Percentiles rank a stretch among this genome's conserved stretches.
Conservation (phyloP, 2,888 invertebrate genomes). For the Heliconius ethilla region DNA sequence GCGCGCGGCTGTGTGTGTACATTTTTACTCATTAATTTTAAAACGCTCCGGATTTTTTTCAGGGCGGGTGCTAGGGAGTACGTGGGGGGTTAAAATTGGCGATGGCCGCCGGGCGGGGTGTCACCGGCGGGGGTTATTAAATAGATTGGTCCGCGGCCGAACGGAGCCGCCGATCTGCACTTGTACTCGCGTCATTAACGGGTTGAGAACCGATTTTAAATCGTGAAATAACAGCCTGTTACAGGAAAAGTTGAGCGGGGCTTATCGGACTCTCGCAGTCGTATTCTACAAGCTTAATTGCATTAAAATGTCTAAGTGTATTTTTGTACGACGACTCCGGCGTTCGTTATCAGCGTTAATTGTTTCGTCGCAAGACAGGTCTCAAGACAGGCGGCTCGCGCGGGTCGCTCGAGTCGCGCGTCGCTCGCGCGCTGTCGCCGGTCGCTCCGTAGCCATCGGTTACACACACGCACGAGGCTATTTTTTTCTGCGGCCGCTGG, state of each 20-base stretch:
- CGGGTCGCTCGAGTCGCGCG: conserved; percentile 42
- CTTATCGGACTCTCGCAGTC: conserved; percentile 71
- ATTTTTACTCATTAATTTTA: conserved; percentile 84
- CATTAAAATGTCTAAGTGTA: conserved; percentile 64
- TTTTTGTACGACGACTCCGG: conserved; percentile 46
- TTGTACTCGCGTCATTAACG: conserved; percentile 83
- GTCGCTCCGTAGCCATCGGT: conserved; percentile 48
- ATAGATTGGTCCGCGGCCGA: conserved; percentile 83
- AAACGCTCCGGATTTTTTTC: conserved; percentile 83
- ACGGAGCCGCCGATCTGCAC: conserved; percentile 82
- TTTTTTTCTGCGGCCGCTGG: conserved; percentile 74
- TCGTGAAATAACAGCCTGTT: conserved; percentile 82
- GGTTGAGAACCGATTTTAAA: conserved; percentile 81
- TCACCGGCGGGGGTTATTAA: conserved; percentile 82
- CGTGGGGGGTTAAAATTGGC: conserved; percentile 78
- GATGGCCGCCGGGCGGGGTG: conserved; percentile 82
- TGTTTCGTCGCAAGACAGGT: conserved; percentile 40
- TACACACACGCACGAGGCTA: conserved; percentile 68
- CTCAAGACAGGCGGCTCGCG: conserved; percentile 42
- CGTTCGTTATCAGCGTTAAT: conserved; percentile 48
- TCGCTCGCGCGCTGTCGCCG: conserved; percentile 48
- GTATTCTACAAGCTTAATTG: conserved; percentile 76
- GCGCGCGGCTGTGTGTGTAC: conserved; percentile 78
- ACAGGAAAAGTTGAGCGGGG: conserved; percentile 80
- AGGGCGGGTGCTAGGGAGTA: conserved; percentile 79